Conservation (phyloP, 2,797 vertebrate genomes). For the Petrocephalus sullivani region DNA sequence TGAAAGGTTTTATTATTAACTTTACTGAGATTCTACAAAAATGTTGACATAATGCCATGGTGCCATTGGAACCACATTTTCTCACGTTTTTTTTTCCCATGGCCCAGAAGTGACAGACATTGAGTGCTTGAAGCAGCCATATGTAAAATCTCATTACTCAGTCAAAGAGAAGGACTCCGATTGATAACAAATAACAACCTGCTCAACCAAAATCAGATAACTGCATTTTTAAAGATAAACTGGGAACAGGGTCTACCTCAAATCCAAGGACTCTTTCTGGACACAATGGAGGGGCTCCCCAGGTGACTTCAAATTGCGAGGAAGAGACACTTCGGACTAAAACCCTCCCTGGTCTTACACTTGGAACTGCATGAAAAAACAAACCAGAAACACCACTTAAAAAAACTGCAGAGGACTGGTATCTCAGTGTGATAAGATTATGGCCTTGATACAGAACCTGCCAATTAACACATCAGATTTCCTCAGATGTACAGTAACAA, state of each 20-base stretch:
- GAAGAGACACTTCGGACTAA: conserved; percentile 76
- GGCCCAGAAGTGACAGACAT: conserved; percentile 57
- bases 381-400: background rate
- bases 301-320: conserved; percentile 80
- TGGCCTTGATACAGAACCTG: background rate
- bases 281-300: conserved; percentile 69
- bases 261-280: conserved; percentile 86
- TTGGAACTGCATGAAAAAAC: conserved; percentile 70
- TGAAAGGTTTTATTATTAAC: background rate
- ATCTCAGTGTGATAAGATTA: background rate
- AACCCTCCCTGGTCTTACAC: conserved; percentile 67
- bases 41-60: conserved; percentile 42
- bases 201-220: background rate
- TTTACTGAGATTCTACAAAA: conserved; percentile 31
- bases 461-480: background rate
- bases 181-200: background rate
- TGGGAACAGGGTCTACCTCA: conserved; percentile 65
- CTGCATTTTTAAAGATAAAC: background rate
- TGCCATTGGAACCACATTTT: conserved; percentile 58
- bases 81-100: conserved; percentile 24
- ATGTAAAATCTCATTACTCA: conserved; percentile 27
- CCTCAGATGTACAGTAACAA: background rate
- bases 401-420: background rate
- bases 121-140: conserved; percentile 46
- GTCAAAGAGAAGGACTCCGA: conserved; percentile 36